Evolutionary conservation across 2,797 vertebrate species (phyloP), one percentile per base, ranked within the genome.

Genomic region (Nannoperca obscura): DNA sequence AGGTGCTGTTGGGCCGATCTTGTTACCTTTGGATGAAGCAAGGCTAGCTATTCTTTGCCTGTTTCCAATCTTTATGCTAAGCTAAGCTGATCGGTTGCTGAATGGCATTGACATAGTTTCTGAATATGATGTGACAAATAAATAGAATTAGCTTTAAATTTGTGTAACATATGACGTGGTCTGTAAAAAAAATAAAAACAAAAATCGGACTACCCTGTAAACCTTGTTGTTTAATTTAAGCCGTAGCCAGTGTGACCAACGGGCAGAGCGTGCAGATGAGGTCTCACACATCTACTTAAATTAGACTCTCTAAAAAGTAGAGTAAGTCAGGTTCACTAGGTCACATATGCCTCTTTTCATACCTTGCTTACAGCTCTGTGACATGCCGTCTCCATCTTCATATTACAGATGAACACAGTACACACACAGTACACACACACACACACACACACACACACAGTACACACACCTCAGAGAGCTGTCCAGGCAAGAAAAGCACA

Each of bases 381-480:
- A 59, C 49, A 70, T 8, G 12, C 17, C 2, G 0, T 46, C 50
- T 57, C n/a, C 20, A 1, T 42, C 19, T 47, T 77, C 60, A 54
- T 47, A 53, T 38, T 14, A 57, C 11, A 68, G 30, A 46, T 27
- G 53, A 30, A 78, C 50, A 34, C 17, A 64, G 7, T 53, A 69
- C 7, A 68, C 24, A 54, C 66, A 60, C 36, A 27, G n/a, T 27
- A 27, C 24, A 27, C 24, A 27, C 24, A 27, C 24, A 27, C 24
- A 27, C 24, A 27, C 24, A 27, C n/a, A 38, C 36, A 38, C 36
- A 20, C 52, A 50, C 40, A 40, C 36, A 53, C 82, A 42, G 17
- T 2, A 69, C 78, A 89, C 91, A 95, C 95, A 99, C 98, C 97
- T 98, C 96, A 78, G 96, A 97, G 90, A 95, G 96, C 88, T 97